These are phyloP conservation scores for Danio choprae DNA, from an alignment of 2,797 vertebrate species.

Conservation along the genomic window DNA sequence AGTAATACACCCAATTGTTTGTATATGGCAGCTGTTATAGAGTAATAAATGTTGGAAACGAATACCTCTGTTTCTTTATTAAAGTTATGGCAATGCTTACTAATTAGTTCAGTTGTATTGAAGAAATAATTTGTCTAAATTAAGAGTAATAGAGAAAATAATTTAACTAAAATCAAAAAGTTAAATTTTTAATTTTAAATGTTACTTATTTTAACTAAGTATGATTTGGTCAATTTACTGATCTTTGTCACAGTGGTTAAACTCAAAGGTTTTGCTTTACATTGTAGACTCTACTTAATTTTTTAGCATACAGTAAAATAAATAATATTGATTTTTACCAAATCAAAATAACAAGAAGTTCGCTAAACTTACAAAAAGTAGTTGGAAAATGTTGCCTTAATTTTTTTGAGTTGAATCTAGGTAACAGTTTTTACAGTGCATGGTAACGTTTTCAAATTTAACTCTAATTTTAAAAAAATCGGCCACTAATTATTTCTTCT, in stretches of 20 bases:
- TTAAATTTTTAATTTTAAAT: constrained; percentile 21
- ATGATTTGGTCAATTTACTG: constrained; percentile 7
- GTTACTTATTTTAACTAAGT: constrained; percentile 22
- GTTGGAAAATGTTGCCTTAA: neutral
- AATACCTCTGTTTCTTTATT: constrained; percentile 9
- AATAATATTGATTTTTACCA: constrained; percentile 1
- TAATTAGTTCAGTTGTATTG: neutral
- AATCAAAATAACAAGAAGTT: constrained; percentile 14
- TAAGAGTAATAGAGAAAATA: neutral
- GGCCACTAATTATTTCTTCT: too few relatives aligned
- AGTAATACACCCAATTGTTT: neutral
- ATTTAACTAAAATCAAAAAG: constrained; percentile 8
- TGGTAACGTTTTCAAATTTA: neutral
- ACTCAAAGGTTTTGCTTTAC: constrained; percentile 5
- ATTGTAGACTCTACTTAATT: neutral
- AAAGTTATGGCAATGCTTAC: neutral
- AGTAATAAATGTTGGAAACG: constrained; percentile 6
- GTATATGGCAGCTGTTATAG: too few relatives aligned
- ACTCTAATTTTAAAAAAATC: neutral
- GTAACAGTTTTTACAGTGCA: neutral
- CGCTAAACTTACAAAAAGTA: constrained; percentile 13
- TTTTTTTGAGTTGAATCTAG: too few relatives aligned
- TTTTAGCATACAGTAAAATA: constrained; percentile 12
- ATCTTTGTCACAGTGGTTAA: neutral
- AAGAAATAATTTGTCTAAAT: constrained; percentile 1